phyloP scores from a whole-genome alignment of 2,113 vertebrate genomes.

The Cervus canadensis region DNA sequence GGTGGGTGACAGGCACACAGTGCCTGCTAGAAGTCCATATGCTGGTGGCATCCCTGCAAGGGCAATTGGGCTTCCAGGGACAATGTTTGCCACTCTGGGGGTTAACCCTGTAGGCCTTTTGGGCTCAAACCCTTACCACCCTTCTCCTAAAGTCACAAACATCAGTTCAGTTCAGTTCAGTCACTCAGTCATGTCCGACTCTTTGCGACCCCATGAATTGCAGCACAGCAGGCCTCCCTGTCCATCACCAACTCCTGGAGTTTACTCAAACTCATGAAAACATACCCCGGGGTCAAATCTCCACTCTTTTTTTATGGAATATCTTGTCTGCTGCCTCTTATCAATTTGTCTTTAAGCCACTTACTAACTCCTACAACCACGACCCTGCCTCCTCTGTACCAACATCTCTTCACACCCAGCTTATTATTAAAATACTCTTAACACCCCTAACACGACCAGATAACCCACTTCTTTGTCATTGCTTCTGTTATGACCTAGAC shows the following conservation, averaged over 20 bases:
- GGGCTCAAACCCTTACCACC: background rate
- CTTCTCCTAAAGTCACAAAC: background rate
- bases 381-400: background rate
- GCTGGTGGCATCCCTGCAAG: background rate
- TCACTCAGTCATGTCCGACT: too few relatives aligned
- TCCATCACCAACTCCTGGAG: too few relatives aligned
- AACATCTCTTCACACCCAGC: background rate
- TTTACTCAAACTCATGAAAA: too few relatives aligned
- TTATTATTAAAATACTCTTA: background rate
- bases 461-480: background rate
- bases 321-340: background rate
- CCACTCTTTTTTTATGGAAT: background rate
- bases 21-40: background rate
- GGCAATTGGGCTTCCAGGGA: background rate
- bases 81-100: background rate
- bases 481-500: background rate
- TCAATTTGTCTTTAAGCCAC: background rate
- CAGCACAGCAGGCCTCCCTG: too few relatives aligned
- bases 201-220: too few relatives aligned
- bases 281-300: background rate
- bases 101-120: background rate
- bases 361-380: background rate
- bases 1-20: background rate
- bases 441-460: background rate
- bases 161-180: too few relatives aligned